Evolutionary conservation across 2,888 invertebrate genomes (phyloP), one percentile per base, ranked within the genome.

Genomic region (Carpatolechia fugitivella): DNA sequence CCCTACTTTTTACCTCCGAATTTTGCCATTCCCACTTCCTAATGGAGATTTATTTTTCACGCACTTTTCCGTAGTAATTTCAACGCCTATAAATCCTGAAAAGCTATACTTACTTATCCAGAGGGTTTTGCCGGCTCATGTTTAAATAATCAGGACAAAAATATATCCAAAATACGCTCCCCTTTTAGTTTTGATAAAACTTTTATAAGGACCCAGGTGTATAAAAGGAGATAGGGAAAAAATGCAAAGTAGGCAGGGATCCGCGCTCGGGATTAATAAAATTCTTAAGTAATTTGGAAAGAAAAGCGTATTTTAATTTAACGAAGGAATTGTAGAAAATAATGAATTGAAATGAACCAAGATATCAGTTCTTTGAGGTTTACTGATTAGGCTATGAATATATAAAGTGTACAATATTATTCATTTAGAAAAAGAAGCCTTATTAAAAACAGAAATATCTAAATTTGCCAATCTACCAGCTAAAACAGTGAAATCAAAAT

Each of bases 1-100:
- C n/a, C 44, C 30, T 16, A 40, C 54, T 48, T 54, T 54, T 41
- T 44, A 24, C 24, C 13, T 29, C 14, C 10, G 36, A 20, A 44
- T 11, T 7, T 20, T 20, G 20, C 13, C 20, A 13, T 46, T 35
- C 24, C 24, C 36, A 11, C n/a, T 24, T 18, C n/a, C 20, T 36
- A 47, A 46, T 52, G 52, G 50, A 54, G 29, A 53, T 54, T 55
- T 58, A 49, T 56, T 58, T 58, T 44, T 49, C 20, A 48, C 29
- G 46, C 35, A n/a, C 31, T 20, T 36, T 36, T 49, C 35, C 49
- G 13, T 10, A 24, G 20, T 49, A 50, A 50, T 47, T 47, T 20
- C 35, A 20, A 14, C 13, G 6, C 35, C 35, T 14, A 36, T 49
- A 49, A 35, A 49, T 49, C 29, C 29, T 38, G 16, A 3, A 29